phyloP scores from a whole-genome alignment of 1,140 invertebrate genomes.

The Papilio machaon region DNA sequence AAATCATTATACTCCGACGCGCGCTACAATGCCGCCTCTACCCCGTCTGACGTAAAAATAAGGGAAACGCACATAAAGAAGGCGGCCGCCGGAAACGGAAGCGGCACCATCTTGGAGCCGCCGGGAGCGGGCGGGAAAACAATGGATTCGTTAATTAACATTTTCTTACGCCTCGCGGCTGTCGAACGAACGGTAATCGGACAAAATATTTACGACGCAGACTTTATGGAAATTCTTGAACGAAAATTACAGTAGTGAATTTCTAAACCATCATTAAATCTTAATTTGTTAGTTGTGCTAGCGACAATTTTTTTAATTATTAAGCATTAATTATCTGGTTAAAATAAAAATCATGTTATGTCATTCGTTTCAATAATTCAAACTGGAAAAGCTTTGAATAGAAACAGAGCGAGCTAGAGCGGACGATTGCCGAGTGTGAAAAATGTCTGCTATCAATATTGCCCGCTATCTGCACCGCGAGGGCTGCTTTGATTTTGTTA shows the following conservation, averaged over 20 bases:
- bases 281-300: slow-evolving; percentile 51
- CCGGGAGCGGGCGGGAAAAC: slow-evolving; percentile 79
- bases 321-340: not conserved
- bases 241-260: slow-evolving; percentile 64
- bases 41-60: slow-evolving; percentile 74
- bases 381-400: slow-evolving; percentile 24
- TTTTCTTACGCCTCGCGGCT: slow-evolving; percentile 83
- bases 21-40: slow-evolving; percentile 70
- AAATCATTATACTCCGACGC: slow-evolving; percentile 79
- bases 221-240: slow-evolving; percentile 70
- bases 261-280: slow-evolving; percentile 57
- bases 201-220: slow-evolving; percentile 80
- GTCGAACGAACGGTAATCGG: slow-evolving; percentile 82
- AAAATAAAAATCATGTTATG: not conserved
- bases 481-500: slow-evolving; percentile 40
- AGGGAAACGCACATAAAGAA: slow-evolving; percentile 80
- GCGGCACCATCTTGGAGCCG: slow-evolving; percentile 81
- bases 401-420: slow-evolving; percentile 43
- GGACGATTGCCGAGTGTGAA: slow-evolving; percentile 55
- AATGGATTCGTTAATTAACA: slow-evolving; percentile 83
- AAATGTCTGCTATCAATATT: slow-evolving; percentile 62
- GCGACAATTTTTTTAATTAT: slow-evolving; percentile 5
- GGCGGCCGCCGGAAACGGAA: slow-evolving; percentile 78
- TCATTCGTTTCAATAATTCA: slow-evolving; percentile 25
- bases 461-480: slow-evolving; percentile 46